Percentiles rank a stretch among this genome's conserved stretches.
These are phyloP conservation scores for Cantharis lateralis DNA, from an alignment of 2,888 invertebrate genomes.

Conservation along the genomic window DNA sequence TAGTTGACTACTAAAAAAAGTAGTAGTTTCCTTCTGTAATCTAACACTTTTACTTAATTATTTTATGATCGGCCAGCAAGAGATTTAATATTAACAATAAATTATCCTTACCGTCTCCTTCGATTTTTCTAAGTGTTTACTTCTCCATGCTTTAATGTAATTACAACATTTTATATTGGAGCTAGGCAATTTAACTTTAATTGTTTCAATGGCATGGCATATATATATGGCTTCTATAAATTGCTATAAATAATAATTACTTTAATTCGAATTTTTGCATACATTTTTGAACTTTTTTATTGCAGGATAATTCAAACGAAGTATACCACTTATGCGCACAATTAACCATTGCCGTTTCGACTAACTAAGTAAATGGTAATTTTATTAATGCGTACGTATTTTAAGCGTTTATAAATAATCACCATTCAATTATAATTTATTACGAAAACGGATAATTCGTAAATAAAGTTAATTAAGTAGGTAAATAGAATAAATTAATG, in stretches of 20 bases:
- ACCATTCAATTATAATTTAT: neutral
- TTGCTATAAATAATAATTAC: neutral
- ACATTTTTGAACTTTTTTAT: neutral
- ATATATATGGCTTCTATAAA: neutral
- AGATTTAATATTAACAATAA: neutral
- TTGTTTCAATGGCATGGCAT: neutral
- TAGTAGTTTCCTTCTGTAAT: neutral
- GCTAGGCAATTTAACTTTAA: neutral
- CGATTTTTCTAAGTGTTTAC: neutral
- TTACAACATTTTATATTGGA: neutral
- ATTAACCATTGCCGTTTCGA: neutral
- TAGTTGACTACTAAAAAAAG: neutral
- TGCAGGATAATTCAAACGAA: neutral
- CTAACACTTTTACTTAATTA: neutral
- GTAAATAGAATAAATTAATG: neutral
- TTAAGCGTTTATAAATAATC: neutral
- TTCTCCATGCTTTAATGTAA: neutral
- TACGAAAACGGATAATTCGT: neutral
- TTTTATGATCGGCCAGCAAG: neutral
- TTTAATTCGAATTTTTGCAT: neutral
- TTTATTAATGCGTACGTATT: neutral
- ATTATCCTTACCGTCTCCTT: neutral
- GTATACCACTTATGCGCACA: neutral
- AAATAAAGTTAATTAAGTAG: neutral
- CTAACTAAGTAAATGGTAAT: neutral